These are phyloP conservation scores for Nibea albiflora DNA, from an alignment of 2,113 vertebrate species.

Conservation along the genomic window DNA sequence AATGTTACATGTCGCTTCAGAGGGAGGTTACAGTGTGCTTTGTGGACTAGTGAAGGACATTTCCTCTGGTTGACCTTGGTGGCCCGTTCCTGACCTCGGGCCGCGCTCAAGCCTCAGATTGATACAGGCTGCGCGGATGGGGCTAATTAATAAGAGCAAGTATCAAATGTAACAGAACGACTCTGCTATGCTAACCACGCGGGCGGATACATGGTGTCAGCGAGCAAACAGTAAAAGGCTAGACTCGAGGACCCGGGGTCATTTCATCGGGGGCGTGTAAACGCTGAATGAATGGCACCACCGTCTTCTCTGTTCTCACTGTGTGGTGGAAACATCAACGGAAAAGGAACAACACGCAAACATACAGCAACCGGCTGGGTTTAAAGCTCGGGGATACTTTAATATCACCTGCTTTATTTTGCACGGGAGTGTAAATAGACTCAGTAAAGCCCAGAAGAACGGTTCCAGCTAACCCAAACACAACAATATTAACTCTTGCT, in stretches of 20 bases:
- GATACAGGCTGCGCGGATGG: conserved; percentile 53
- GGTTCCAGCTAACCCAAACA: conserved; percentile 22
- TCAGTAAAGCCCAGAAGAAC: conserved; percentile 33
- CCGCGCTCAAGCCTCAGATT: conserved; percentile 36
- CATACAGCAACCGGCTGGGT: conserved; percentile 25
- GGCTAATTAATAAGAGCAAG: conserved; percentile 77
- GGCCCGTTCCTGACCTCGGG: conserved; percentile 62
- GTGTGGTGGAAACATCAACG: conserved; percentile 46
- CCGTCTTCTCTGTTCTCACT: not conserved
- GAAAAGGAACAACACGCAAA: conserved; percentile 20
- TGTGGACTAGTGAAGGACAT: conserved; percentile 18
- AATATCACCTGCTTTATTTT: conserved; percentile 32
- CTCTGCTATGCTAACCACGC: conserved; percentile 78
- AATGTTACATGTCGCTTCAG: not conserved
- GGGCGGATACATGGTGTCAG: conserved; percentile 58
- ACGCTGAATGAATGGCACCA: conserved; percentile 49
- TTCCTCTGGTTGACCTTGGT: conserved; percentile 70
- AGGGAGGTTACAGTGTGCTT: not conserved
- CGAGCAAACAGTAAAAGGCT: conserved; percentile 52
- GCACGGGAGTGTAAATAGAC: conserved; percentile 47
- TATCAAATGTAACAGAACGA: conserved; percentile 80
- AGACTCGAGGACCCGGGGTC: conserved; percentile 56
- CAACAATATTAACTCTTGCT: conserved; percentile 23
- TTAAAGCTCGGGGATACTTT: conserved; percentile 11
- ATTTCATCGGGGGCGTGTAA: conserved; percentile 63